Conservation (phyloP, 2,113 vertebrate genomes). For the Elanoides forficatus region DNA sequence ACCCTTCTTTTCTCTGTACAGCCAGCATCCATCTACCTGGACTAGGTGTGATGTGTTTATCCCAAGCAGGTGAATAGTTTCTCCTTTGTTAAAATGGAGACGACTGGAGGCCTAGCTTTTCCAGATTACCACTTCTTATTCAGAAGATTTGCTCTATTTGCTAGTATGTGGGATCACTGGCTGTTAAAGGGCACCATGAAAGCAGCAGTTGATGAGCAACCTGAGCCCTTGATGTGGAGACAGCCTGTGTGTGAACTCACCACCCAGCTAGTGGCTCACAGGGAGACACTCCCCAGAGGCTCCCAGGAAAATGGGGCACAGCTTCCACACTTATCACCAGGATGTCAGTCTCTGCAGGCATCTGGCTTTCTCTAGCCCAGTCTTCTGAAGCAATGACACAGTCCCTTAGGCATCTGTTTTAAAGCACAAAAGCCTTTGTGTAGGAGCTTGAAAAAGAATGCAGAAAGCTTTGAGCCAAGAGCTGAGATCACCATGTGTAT, state of each 20-base stretch:
- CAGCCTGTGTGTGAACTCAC: not conserved
- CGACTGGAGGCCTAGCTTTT: not conserved
- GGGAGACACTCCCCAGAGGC: not conserved
- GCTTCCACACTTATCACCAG: not conserved
- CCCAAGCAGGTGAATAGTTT: not conserved
- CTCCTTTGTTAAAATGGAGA: not conserved
- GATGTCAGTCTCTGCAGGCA: not conserved
- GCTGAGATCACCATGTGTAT: not conserved
- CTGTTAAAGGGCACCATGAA: not conserved
- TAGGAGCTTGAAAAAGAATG: not conserved
- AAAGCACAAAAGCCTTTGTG: not conserved
- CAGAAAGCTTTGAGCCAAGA: slow-evolving; percentile 1
- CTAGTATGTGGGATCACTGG: not conserved
- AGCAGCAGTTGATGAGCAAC: not conserved
- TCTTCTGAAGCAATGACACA: not conserved
- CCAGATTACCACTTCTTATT: not conserved
- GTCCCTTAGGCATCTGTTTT: not conserved
- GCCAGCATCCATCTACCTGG: not conserved
- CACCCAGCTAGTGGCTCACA: rapidly evolving
- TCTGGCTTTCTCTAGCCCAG: not conserved
- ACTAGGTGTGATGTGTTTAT: not conserved
- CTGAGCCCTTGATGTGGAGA: not conserved
- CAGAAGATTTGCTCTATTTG: not conserved
- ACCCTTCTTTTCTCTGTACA: not conserved
- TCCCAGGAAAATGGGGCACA: not conserved